phyloP scores from a whole-genome alignment of 2,888 invertebrate species.

The Synanthedon vespiformis region DNA sequence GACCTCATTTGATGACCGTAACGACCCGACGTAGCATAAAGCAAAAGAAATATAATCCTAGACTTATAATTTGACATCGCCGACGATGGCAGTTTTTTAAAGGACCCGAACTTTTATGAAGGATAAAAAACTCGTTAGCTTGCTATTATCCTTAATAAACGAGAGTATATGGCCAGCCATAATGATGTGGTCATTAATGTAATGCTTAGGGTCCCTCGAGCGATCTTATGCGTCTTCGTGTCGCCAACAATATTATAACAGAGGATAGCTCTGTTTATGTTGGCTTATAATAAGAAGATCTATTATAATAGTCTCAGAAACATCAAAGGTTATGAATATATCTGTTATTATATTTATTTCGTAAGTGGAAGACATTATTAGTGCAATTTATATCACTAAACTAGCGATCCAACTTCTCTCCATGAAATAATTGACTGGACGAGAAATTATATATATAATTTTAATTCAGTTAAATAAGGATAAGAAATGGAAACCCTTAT shows the following conservation, averaged over 20 bases:
- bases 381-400: no score
- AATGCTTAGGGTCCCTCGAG: conserved; percentile 28
- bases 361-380: no score
- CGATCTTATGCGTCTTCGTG: conserved; percentile 22
- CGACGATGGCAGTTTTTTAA: conserved; percentile 28
- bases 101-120: conserved; percentile 27
- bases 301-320: no score
- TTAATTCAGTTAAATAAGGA: no score
- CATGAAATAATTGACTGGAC: no score
- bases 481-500: no score
- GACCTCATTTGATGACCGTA: conserved; percentile 1
- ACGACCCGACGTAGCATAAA: conserved; percentile 3
- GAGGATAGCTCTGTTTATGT: conserved; percentile 1
- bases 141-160: conserved; percentile 56
- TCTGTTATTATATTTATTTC: no score
- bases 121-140: conserved; percentile 54
- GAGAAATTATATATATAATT: no score
- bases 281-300: no score
- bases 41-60: conserved; percentile 18
- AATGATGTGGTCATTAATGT: conserved; percentile 48
- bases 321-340: no score
- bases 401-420: no score
- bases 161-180: conserved; percentile 41
- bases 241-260: conserved; percentile 20
- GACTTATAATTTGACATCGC: conserved; percentile 39